A percentile compares a stretch with the other conserved stretches of the same genome.
Conservation (phyloP, 2,797 vertebrate species). For the Coracias cyanogaster region DNA sequence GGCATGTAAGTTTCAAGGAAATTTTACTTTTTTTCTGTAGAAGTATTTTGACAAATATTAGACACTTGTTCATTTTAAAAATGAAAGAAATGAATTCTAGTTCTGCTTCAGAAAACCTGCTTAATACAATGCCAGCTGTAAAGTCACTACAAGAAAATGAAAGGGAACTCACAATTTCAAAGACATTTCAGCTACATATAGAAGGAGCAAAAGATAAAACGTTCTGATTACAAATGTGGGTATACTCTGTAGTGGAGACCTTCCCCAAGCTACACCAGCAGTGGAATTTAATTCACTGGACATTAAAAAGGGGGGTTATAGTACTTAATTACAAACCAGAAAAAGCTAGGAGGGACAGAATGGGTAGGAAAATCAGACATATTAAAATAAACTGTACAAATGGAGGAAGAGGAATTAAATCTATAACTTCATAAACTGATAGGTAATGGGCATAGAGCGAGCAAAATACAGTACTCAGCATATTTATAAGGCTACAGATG, state of each 20-base stretch:
- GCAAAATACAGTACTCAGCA: accelerated
- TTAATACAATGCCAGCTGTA: background rate
- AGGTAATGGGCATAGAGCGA: background rate
- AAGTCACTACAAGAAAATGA: background rate
- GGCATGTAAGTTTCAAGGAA: background rate
- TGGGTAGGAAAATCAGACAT: background rate
- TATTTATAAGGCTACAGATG: background rate
- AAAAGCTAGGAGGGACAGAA: background rate
- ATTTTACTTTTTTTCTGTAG: background rate
- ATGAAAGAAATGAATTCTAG: background rate
- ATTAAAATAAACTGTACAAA: background rate
- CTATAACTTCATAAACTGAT: background rate
- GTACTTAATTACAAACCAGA: background rate
- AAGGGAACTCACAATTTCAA: background rate
- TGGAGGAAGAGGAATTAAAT: background rate
- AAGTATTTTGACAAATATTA: background rate
- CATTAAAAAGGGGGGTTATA: background rate
- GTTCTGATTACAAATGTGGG: background rate
- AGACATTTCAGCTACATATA: background rate
- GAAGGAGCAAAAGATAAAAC: background rate
- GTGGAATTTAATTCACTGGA: background rate
- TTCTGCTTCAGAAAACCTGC: background rate
- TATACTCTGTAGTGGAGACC: background rate
- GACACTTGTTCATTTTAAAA: background rate
- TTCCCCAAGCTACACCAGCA: background rate